Base-by-base conservation (phyloP, 2,113 vertebrate species). In the Burhinus oedicnemus region DNA sequence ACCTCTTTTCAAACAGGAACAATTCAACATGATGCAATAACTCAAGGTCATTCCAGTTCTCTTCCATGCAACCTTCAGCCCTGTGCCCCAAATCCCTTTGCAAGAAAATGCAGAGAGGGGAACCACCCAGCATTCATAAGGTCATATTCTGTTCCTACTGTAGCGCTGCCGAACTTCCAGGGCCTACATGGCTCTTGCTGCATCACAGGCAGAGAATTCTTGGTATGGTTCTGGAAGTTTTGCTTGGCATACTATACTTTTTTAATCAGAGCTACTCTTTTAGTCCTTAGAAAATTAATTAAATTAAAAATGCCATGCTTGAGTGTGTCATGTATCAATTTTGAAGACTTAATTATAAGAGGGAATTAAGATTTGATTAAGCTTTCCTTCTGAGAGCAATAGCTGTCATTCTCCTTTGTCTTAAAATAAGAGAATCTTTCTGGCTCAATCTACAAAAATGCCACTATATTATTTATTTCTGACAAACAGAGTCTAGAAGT, bases 281-380 rank as follows among this genome's bases (percentile, higher is more conserved):
- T 30, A 80, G 64, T 93, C 68, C 79, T 86, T 58, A 88, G 76
- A 93, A 96, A 93, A 96, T 92, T 96, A 96, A 97, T 96, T 96
- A 92, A 93, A 97, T 83, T 96, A 66, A 96, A 94, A 93, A 95
- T 80, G 8, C 55, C 68, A 88, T 89, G 79, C 95, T 92, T 92
- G 90, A 94, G 90, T 78, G 88, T 96, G 92, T 83, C 75, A 80
- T 93, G 83, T 93, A 95, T 97, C 88, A 95, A 64, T 94, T 97
- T 86, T 94, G 92, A 96, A 94, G 90, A 95, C 95, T 95, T 96
- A 96, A 97, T 97, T 97, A 87, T 88, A 95, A 81, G 76, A 94
- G 64, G 64, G 72, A 94, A 96, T 97, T 97, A 92, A 89, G 90
- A 55, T 93, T 96, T 97, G 95, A 95, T 96, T 94, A 96, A 92